Conservation (phyloP, 2,888 invertebrate genomes). For the Bugula neritina region DNA sequence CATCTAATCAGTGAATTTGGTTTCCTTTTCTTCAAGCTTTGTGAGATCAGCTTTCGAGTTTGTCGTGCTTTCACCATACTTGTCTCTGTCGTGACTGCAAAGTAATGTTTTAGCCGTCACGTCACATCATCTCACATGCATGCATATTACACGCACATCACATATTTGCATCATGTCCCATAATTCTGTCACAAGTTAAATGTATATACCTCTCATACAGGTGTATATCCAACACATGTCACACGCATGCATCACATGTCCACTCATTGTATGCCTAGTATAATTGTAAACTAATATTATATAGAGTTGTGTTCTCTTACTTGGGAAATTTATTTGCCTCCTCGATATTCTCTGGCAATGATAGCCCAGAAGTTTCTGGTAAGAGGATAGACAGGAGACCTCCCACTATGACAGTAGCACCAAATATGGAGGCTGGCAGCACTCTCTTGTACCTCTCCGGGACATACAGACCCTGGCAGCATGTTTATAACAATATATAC, state of each 20-base stretch:
- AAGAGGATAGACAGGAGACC: not conserved
- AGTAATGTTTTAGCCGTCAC: too few relatives aligned
- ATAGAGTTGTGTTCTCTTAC: too few relatives aligned
- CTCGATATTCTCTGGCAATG: not conserved
- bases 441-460: constrained; percentile 4
- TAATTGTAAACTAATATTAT: too few relatives aligned
- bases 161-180: too few relatives aligned
- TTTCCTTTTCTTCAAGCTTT: not conserved
- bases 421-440: constrained; percentile 17
- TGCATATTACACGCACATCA: too few relatives aligned
- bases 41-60: not conserved
- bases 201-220: too few relatives aligned
- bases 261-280: too few relatives aligned
- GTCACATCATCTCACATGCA: too few relatives aligned
- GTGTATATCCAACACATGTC: too few relatives aligned
- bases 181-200: too few relatives aligned
- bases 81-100: constrained; percentile 14
- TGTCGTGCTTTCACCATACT: not conserved
- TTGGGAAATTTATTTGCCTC: constrained; percentile 5
- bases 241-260: too few relatives aligned
- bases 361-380: constrained; percentile 2
- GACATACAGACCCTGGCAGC: not conserved
- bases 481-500: too few relatives aligned
- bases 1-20: not conserved
- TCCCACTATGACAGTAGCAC: not conserved